Conservation (phyloP, 2,888 invertebrate genomes). For the Apodemia duryi region DNA sequence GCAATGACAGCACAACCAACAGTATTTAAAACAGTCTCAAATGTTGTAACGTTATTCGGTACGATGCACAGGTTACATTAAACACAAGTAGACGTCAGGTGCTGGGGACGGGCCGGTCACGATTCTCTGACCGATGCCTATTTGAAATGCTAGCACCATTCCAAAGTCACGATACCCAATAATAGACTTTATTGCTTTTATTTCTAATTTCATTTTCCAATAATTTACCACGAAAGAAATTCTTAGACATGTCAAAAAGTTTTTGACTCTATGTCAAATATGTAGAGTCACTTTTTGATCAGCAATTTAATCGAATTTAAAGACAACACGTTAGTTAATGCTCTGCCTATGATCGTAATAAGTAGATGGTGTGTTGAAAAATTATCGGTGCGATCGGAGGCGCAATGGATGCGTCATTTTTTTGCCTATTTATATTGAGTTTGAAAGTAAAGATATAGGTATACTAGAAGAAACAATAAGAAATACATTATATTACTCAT, state of each 20-base stretch:
- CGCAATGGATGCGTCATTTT: constrained; percentile 74
- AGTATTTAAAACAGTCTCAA: constrained; percentile 51
- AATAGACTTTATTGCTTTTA: constrained; percentile 31
- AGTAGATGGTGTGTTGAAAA: constrained; percentile 79
- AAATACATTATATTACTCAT: no score
- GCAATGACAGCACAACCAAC: constrained; percentile 6
- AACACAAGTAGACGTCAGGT: constrained; percentile 71
- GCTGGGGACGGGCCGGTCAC: constrained; percentile 73
- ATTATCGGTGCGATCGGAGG: constrained; percentile 77
- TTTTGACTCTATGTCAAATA: constrained; percentile 23
- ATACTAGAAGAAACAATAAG: constrained; percentile 40
- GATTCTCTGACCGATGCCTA: constrained; percentile 76
- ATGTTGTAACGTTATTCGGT: constrained; percentile 47
- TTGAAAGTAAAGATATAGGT: constrained; percentile 43
- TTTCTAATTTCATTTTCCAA: constrained; percentile 31
- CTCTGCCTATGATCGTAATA: constrained; percentile 76
- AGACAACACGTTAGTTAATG: constrained; percentile 68
- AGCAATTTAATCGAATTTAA: constrained; percentile 38
- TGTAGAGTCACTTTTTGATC: constrained; percentile 36
- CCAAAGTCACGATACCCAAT: constrained; percentile 31
- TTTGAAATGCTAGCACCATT: constrained; percentile 50
- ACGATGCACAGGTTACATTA: constrained; percentile 61
- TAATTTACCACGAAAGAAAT: constrained; percentile 30
- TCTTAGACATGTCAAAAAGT: constrained; percentile 25
- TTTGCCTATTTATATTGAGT: constrained; percentile 73